A percentile compares a stretch with the other conserved stretches of the same genome.
Conservation (phyloP, 23 tunicate species). For the Diplosoma virens region DNA sequence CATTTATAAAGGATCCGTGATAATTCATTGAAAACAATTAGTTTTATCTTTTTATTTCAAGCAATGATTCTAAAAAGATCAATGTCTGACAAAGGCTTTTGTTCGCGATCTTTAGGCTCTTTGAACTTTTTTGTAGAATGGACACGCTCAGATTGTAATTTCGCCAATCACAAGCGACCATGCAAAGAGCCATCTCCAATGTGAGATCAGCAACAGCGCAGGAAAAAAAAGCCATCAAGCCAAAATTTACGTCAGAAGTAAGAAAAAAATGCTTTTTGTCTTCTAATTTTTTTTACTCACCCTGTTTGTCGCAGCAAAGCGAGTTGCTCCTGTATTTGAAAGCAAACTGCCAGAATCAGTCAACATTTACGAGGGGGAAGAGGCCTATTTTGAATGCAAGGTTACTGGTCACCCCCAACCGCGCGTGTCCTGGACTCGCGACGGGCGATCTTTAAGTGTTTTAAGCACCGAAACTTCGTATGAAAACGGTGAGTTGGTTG, state of each 20-base stretch:
- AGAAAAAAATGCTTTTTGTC: too few species aligned
- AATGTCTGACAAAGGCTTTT: too few species aligned
- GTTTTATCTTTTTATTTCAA: too few species aligned
- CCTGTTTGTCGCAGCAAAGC: constrained; percentile 47
- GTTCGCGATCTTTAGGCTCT: background rate
- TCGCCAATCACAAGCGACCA: constrained; percentile 45
- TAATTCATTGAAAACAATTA: too few species aligned
- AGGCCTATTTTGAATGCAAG: constrained; percentile 58
- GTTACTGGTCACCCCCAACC: constrained; percentile 97
- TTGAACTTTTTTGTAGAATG: constrained; percentile 39
- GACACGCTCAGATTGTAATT: constrained; percentile 40
- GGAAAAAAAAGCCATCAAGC: constrained; percentile 78
- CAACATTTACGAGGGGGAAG: constrained; percentile 63
- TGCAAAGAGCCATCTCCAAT: constrained; percentile 65
- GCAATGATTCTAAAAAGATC: too few species aligned
- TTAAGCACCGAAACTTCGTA: constrained; percentile 90
- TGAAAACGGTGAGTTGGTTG: constrained; percentile 83
- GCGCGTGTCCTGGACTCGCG: constrained; percentile 90
- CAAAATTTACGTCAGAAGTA: constrained; percentile 80
- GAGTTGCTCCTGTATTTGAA: constrained; percentile 76
- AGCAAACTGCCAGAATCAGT: constrained; percentile 51
- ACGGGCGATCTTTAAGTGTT: constrained; percentile 83
- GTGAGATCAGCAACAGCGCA: constrained; percentile 49
- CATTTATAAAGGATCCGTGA: too few species aligned
- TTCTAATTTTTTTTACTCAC: too few species aligned